Conservation (phyloP, 2,797 vertebrate species). For the Spondyliosoma cantharus region DNA sequence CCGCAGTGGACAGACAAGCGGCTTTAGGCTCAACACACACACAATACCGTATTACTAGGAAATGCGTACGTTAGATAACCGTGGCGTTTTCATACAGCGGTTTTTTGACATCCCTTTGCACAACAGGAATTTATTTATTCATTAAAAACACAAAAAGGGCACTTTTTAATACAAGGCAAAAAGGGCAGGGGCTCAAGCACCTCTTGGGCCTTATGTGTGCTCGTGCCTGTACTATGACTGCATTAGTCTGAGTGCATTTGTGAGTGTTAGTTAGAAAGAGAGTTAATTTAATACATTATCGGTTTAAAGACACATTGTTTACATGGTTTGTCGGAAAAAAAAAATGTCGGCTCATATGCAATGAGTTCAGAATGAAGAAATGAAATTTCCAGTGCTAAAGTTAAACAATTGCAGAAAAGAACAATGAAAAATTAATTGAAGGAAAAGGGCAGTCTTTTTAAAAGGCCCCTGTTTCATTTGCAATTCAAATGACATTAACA, state of each 20-base stretch:
- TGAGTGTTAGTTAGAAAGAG: not conserved
- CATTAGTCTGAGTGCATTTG: not conserved
- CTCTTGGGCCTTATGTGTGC: too few relatives aligned
- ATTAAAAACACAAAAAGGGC: too few relatives aligned
- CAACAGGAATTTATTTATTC: too few relatives aligned
- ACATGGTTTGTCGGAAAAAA: not conserved
- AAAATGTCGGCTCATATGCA: not conserved
- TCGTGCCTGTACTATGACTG: too few relatives aligned
- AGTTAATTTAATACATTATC: not conserved
- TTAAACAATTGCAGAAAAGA: not conserved
- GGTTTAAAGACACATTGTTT: not conserved
- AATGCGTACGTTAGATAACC: too few relatives aligned
- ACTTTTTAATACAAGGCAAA: too few relatives aligned
- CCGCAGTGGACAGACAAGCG: too few relatives aligned
- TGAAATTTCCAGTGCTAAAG: not conserved
- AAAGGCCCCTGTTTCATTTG: slow-evolving; percentile 1
- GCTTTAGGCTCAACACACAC: too few relatives aligned
- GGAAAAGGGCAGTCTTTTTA: not conserved
- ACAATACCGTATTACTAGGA: too few relatives aligned
- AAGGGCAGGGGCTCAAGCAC: too few relatives aligned
- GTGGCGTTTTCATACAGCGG: too few relatives aligned
- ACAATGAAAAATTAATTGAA: slow-evolving; percentile 6
- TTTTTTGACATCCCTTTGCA: too few relatives aligned
- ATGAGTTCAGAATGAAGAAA: not conserved
- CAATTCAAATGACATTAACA: slow-evolving; percentile 15